Evolutionary conservation across 64 coral and sea anemone species (phyloP).

Genomic region (Anthopleura sola): DNA sequence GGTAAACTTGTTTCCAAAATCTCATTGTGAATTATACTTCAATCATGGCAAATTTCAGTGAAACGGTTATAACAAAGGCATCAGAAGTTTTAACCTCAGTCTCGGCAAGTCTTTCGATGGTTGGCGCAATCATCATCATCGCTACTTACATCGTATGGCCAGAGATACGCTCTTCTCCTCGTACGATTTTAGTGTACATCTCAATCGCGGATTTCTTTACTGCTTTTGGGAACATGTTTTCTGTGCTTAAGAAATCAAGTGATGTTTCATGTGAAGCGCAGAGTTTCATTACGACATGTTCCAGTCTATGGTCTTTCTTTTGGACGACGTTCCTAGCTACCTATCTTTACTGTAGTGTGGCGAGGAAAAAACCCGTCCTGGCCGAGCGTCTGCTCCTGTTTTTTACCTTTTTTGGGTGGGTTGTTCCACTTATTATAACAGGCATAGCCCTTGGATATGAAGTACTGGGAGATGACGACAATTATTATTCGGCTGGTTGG

Average conservation of each 20-base stretch:
- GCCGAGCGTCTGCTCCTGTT: constrained; percentile 60
- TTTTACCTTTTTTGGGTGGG: constrained; percentile 76
- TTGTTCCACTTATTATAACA: constrained; percentile 49
- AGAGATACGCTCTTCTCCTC: constrained; percentile 62
- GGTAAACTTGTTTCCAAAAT: neutral
- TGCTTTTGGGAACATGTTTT: constrained; percentile 45
- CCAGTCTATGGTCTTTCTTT: constrained; percentile 85
- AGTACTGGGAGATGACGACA: constrained; percentile 56
- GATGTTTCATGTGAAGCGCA: constrained; percentile 42
- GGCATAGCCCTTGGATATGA: constrained; percentile 20
- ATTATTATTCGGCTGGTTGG: constrained; percentile 64
- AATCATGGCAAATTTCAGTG: neutral
- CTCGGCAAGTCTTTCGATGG: constrained; percentile 57
- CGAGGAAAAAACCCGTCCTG: constrained; percentile 31
- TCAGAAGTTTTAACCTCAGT: constrained; percentile 31
- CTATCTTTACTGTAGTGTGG: constrained; percentile 57
- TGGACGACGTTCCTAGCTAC: constrained; percentile 89
- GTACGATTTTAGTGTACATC: constrained; percentile 77
- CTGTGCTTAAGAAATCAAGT: neutral
- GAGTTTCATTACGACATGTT: constrained; percentile 74
- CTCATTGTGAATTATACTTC: neutral
- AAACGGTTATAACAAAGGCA: neutral
- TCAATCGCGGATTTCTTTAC: constrained; percentile 89
- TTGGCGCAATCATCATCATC: constrained; percentile 74
- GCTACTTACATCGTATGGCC: constrained; percentile 74